Conservation (phyloP, 1,140 invertebrate species). For the Drosophila santomea region DNA sequence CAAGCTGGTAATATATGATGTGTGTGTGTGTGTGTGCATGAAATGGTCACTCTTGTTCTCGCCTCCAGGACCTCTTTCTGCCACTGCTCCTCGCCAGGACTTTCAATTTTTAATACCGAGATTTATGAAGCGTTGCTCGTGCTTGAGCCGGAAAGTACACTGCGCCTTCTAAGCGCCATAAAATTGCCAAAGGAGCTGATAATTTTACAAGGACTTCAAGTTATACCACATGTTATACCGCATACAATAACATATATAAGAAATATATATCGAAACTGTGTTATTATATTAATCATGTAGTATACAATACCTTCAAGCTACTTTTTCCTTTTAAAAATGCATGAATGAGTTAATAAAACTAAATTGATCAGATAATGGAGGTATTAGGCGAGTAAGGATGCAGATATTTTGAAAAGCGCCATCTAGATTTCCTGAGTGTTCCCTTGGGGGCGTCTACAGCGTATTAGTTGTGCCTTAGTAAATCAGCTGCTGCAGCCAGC, state of each 20-base stretch:
- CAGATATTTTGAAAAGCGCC: too few relatives aligned
- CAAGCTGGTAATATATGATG: slow-evolving; percentile 46
- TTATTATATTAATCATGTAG: too few relatives aligned
- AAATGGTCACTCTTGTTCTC: slow-evolving; percentile 39
- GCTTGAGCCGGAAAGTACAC: slow-evolving; percentile 12
- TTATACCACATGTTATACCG: too few relatives aligned
- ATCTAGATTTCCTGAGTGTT: slow-evolving; percentile 3
- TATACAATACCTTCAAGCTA: too few relatives aligned
- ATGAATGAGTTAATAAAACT: too few relatives aligned
- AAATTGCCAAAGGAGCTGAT: background rate
- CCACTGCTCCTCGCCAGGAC: background rate
- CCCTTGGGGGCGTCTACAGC: slow-evolving; percentile 21
- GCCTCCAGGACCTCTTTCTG: background rate
- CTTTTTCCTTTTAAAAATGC: too few relatives aligned
- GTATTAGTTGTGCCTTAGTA: slow-evolving; percentile 65
- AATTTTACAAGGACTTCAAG: too few relatives aligned
- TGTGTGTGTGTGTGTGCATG: slow-evolving; percentile 13
- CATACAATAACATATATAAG: too few relatives aligned
- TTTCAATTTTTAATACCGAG: slow-evolving; percentile 67
- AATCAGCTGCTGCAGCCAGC: slow-evolving; percentile 46
- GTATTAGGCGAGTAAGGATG: too few relatives aligned
- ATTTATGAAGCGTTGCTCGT: slow-evolving; percentile 51
- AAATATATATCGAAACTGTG: too few relatives aligned
- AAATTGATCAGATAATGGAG: too few relatives aligned
- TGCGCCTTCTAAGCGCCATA: background rate